phyloP scores from a whole-genome alignment of 2,888 invertebrate genomes.

The Acleris emargana region DNA sequence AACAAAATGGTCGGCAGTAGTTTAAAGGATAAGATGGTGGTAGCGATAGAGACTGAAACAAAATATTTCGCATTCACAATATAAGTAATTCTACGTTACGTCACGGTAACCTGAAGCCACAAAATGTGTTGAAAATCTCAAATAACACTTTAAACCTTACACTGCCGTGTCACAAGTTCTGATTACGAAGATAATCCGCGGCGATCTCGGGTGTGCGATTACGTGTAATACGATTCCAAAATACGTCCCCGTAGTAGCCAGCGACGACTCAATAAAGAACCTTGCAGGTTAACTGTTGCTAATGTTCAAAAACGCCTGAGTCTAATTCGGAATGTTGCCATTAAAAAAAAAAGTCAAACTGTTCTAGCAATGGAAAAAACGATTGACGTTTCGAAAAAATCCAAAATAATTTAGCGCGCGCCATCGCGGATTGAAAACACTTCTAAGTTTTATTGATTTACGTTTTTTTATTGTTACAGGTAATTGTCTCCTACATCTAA shows the following conservation, averaged over 20 bases:
- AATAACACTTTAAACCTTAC: conserved; percentile 1
- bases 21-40: too few relatives aligned
- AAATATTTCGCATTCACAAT: too few relatives aligned
- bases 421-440: too few relatives aligned
- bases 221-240: neutral
- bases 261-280: neutral
- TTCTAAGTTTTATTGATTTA: neutral
- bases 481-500: conserved; percentile 2
- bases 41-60: too few relatives aligned
- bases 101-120: neutral
- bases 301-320: too few relatives aligned
- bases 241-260: neutral
- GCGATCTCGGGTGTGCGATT: conserved; percentile 6
- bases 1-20: too few relatives aligned
- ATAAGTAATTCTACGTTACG: too few relatives aligned
- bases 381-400: too few relatives aligned
- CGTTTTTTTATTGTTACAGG: conserved; percentile 25
- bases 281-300: neutral
- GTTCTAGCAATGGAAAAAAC: too few relatives aligned
- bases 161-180: neutral
- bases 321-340: too few relatives aligned
- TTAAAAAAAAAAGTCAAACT: too few relatives aligned
- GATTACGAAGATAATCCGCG: conserved; percentile 10
- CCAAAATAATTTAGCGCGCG: too few relatives aligned
- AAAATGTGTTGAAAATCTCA: neutral